Percentiles rank a stretch among this genome's conserved stretches.
phyloP scores from a whole-genome alignment of 2,888 invertebrate genomes.

The Gandaritis pyraliata region DNA sequence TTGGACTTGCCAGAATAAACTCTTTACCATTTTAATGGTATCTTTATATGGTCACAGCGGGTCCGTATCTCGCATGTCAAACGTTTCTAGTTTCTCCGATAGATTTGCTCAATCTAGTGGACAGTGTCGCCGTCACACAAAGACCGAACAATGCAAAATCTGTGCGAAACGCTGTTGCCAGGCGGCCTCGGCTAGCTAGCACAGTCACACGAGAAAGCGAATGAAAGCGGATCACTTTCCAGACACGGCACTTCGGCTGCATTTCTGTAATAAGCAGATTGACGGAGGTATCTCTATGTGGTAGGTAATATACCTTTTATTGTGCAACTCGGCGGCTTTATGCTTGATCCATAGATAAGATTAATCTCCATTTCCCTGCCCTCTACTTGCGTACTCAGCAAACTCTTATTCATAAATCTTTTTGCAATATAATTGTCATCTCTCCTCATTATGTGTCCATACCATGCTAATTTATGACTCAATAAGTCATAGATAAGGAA shows the following conservation, averaged over 20 bases:
- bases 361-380: too few species aligned
- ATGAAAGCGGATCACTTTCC: conserved; percentile 74
- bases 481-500: too few species aligned
- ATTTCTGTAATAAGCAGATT: conserved; percentile 14
- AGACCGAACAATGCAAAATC: conserved; percentile 25
- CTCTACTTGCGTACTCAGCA: too few species aligned
- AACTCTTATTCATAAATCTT: too few species aligned
- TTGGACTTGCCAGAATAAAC: neutral
- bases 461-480: neutral
- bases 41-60: neutral
- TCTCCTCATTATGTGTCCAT: too few species aligned
- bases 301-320: too few species aligned
- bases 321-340: neutral
- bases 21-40: conserved; percentile 1
- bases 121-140: conserved; percentile 19
- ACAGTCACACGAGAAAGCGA: conserved; percentile 66
- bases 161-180: conserved; percentile 31
- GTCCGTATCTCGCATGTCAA: conserved; percentile 6
- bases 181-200: conserved; percentile 42
- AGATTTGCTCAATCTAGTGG: conserved; percentile 19
- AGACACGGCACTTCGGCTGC: conserved; percentile 43
- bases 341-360: too few species aligned
- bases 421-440: too few species aligned
- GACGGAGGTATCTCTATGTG: too few species aligned
- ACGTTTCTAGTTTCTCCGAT: conserved; percentile 18